These are phyloP conservation scores for Timema cristinae DNA, from an alignment of 2,888 invertebrate species.

Conservation along the genomic window DNA sequence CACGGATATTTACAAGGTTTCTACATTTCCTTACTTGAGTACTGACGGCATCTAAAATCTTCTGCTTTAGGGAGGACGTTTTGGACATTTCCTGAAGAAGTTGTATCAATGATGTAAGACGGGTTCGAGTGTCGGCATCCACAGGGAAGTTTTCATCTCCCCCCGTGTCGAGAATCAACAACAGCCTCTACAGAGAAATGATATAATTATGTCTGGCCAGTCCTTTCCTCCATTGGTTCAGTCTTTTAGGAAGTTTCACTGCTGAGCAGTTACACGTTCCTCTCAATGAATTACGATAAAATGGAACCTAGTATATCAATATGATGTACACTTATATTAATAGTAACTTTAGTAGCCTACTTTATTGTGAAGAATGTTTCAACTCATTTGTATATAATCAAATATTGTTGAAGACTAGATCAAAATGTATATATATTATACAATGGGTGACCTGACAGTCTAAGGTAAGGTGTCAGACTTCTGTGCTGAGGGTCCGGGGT, in stretches of 20 bases:
- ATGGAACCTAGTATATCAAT: not conserved
- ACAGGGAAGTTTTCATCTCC: slow-evolving; percentile 37
- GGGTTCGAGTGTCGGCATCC: slow-evolving; percentile 42
- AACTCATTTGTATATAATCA: too few relatives aligned
- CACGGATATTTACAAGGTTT: too few relatives aligned
- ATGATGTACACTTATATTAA: too few relatives aligned
- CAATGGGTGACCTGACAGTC: too few relatives aligned
- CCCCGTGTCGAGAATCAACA: slow-evolving; percentile 43
- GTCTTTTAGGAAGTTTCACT: too few relatives aligned
- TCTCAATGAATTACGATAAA: not conserved
- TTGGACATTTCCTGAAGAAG: slow-evolving; percentile 47
- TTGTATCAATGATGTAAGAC: slow-evolving; percentile 49
- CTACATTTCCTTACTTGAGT: slow-evolving; percentile 36
- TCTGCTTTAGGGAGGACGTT: slow-evolving; percentile 40
- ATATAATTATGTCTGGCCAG: not conserved
- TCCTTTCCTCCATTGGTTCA: not conserved
- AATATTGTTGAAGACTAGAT: too few relatives aligned
- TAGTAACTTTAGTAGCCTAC: too few relatives aligned
- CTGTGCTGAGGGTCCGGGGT: too few relatives aligned
- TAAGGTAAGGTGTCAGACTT: too few relatives aligned
- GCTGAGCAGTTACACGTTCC: not conserved
- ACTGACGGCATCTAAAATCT: slow-evolving; percentile 44
- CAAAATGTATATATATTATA: too few relatives aligned
- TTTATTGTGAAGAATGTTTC: too few relatives aligned
- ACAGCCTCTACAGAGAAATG: slow-evolving; percentile 38